A percentile compares a stretch with the other conserved stretches of the same genome.
These are phyloP conservation scores for Oceanites oceanicus DNA, from an alignment of 2,113 vertebrate species.

Conservation along the genomic window DNA sequence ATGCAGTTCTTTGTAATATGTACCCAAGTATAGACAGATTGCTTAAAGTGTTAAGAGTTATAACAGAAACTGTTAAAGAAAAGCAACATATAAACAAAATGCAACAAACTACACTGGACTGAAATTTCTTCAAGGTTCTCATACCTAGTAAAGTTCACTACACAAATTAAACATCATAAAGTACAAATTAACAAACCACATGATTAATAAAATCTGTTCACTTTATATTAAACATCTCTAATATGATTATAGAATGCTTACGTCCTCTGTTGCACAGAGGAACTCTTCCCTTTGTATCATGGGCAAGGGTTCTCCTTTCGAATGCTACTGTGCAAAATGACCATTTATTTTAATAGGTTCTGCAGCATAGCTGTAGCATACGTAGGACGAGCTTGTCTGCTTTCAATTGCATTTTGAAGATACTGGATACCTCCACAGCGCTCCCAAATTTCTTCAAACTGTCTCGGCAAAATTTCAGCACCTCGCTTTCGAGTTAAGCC, in stretches of 20 bases:
- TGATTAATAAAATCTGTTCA: conserved; percentile 75
- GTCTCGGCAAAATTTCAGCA: conserved; percentile 92
- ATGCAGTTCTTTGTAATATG: background rate
- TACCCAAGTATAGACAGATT: background rate
- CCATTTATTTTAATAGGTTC: conserved; percentile 81
- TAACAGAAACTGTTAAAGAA: background rate
- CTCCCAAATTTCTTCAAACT: conserved; percentile 98
- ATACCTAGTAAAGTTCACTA: conserved; percentile 55
- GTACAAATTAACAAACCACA: conserved; percentile 68
- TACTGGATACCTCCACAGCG: conserved; percentile 94
- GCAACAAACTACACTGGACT: conserved; percentile 32
- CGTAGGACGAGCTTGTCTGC: conserved; percentile 89
- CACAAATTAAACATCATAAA: conserved; percentile 61
- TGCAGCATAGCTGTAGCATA: conserved; percentile 97
- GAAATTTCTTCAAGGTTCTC: conserved; percentile 36
- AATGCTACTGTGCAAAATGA: background rate
- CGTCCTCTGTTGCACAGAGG: conserved; percentile 47
- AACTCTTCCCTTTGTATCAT: conserved; percentile 67
- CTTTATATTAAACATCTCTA: conserved; percentile 72
- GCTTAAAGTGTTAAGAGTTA: background rate
- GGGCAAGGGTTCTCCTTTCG: background rate
- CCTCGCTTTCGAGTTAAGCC: conserved; percentile 93
- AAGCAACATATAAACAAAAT: conserved; percentile 39
- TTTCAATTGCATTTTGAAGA: conserved; percentile 90
- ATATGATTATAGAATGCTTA: conserved; percentile 44